phyloP scores from a whole-genome alignment of 2,888 invertebrate species.

The Schizaphis graminum region DNA sequence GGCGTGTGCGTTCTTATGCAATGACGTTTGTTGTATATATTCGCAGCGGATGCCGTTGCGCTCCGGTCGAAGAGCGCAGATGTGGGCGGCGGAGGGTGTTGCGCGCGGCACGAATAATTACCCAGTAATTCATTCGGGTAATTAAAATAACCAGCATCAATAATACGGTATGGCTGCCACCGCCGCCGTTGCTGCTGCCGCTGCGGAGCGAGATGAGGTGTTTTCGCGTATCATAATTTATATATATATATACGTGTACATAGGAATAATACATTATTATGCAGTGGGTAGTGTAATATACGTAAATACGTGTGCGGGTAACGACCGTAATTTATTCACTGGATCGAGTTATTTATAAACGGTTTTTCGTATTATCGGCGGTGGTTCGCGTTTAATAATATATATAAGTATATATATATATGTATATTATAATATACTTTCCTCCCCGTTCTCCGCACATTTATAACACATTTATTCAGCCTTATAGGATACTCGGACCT shows the following conservation, averaged over 20 bases:
- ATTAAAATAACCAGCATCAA: conserved; percentile 53
- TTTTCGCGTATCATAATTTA: conserved; percentile 12
- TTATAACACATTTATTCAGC: not conserved
- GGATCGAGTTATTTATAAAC: conserved; percentile 46
- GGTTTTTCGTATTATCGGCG: conserved; percentile 43
- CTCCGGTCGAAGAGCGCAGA: not conserved
- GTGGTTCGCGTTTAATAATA: not conserved
- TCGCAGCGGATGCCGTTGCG: not conserved
- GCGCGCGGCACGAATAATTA: conserved; percentile 43
- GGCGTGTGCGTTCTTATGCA: conserved; percentile 26
- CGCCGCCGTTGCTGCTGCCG: not conserved
- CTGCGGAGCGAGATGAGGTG: not conserved
- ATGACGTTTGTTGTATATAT: conserved; percentile 1
- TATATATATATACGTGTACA: not conserved
- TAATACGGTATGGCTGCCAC: not conserved
- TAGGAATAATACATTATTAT: conserved; percentile 4
- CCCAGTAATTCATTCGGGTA: conserved; percentile 57
- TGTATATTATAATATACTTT: not conserved
- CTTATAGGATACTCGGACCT: not conserved
- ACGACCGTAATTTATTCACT: conserved; percentile 55
- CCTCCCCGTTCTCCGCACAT: not conserved
- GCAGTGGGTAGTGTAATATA: conserved; percentile 5
- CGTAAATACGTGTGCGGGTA: not conserved
- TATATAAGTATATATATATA: conserved; percentile 3
- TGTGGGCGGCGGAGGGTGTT: not conserved